A percentile compares a stretch with the other conserved stretches of the same genome.
These are phyloP conservation scores for Eulimnadia texana DNA, from an alignment of 1,140 invertebrate genomes.

Conservation along the genomic window DNA sequence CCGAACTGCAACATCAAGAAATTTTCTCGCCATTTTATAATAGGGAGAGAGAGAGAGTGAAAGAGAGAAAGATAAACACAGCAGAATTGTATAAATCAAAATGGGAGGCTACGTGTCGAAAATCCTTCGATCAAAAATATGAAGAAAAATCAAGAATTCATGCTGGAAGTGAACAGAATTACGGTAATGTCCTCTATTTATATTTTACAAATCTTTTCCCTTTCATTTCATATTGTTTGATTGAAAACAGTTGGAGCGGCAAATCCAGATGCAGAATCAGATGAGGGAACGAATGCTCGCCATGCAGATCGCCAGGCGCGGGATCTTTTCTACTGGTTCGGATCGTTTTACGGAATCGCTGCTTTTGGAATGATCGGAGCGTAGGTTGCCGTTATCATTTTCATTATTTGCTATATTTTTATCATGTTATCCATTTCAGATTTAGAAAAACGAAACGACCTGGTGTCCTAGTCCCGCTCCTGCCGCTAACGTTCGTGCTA, in stretches of 20 bases:
- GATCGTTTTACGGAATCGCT: constrained; percentile 47
- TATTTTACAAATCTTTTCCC: no score
- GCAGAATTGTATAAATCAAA: constrained; percentile 23
- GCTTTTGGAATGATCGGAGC: constrained; percentile 39
- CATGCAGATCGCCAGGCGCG: constrained; percentile 49
- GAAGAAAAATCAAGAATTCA: constrained; percentile 54
- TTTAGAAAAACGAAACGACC: constrained; percentile 42
- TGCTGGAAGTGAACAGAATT: constrained; percentile 46
- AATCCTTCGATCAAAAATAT: constrained; percentile 36
- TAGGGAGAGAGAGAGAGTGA: no score
- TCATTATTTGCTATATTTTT: no score
- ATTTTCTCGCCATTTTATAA: no score
- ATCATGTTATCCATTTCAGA: constrained; percentile 36
- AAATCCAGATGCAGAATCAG: constrained; percentile 64
- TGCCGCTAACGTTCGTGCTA: constrained; percentile 52
- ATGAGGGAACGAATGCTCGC: constrained; percentile 56
- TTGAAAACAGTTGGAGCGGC: constrained; percentile 42
- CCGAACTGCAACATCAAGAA: no score
- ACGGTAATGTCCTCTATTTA: constrained; percentile 35
- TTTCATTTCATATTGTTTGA: no score
- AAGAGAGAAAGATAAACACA: no score
- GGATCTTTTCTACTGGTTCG: constrained; percentile 55
- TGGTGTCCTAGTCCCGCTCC: constrained; percentile 41
- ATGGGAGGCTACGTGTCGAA: constrained; percentile 30
- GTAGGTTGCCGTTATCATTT: no score